Conservation (phyloP, 2,797 vertebrate genomes). For the Cyclopterus lumpus region DNA sequence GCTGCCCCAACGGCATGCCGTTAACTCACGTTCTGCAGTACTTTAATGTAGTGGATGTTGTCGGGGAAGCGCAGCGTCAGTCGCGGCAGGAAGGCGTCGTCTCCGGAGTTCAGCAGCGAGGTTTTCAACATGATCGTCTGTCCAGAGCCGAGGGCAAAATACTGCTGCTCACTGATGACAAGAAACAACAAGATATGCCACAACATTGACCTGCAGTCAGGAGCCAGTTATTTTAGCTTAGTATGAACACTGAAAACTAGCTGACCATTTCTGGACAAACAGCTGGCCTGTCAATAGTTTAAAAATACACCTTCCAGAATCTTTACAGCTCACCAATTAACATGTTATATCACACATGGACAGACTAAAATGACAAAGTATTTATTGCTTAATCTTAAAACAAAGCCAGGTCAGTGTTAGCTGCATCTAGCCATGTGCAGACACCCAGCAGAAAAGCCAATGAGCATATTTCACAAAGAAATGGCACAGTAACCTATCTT, state of each 20-base stretch:
- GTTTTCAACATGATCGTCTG: slow-evolving; percentile 88
- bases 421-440: background rate
- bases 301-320: too few species aligned
- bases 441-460: background rate
- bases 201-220: background rate
- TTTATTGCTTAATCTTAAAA: background rate
- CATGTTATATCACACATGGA: background rate
- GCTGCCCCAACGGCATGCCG: accelerated
- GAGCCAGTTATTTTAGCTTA: too few species aligned
- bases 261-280: too few species aligned
- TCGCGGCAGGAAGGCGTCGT: slow-evolving; percentile 90
- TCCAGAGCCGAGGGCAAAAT: slow-evolving; percentile 87
- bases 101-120: slow-evolving; percentile 88
- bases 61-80: slow-evolving; percentile 87
- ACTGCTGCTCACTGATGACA: slow-evolving; percentile 69
- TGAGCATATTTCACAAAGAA: background rate
- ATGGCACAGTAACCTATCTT: background rate
- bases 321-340: too few species aligned
- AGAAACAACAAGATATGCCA: slow-evolving; percentile 1
- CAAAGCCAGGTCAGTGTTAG: background rate
- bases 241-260: too few species aligned
- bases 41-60: slow-evolving; percentile 91
- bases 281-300: too few species aligned
- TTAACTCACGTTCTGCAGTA: slow-evolving; percentile 74
- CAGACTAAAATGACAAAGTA: background rate